phyloP scores from a whole-genome alignment of 2,888 invertebrate genomes.

The Zonitis immaculata region DNA sequence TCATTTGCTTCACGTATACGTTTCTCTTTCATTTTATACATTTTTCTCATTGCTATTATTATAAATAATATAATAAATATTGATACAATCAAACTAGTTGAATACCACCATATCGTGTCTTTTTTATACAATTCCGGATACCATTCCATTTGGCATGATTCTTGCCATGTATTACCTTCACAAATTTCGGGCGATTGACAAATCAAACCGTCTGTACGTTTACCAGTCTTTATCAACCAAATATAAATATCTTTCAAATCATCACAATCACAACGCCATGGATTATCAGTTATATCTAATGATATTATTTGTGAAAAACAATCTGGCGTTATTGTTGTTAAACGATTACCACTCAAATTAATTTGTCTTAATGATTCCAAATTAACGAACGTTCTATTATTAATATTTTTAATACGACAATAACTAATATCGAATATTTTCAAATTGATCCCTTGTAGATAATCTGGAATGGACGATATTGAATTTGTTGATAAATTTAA shows the following conservation, averaged over 20 bases:
- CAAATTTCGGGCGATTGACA: slow-evolving; percentile 62
- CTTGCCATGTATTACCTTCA: slow-evolving; percentile 64
- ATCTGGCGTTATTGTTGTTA: slow-evolving; percentile 58
- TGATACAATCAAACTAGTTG: slow-evolving; percentile 54
- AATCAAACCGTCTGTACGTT: slow-evolving; percentile 51
- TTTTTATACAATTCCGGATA: slow-evolving; percentile 34
- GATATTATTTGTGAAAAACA: slow-evolving; percentile 59
- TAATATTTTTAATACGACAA: slow-evolving; percentile 58
- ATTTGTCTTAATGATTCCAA: slow-evolving; percentile 58
- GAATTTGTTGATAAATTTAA: slow-evolving; percentile 65
- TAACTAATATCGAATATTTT: slow-evolving; percentile 57
- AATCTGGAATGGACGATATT: slow-evolving; percentile 58
- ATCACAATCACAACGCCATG: slow-evolving; percentile 71
- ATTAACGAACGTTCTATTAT: slow-evolving; percentile 59
- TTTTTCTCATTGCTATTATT: slow-evolving; percentile 53
- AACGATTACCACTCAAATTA: slow-evolving; percentile 65
- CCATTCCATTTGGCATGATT: slow-evolving; percentile 63
- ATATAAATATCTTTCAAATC: slow-evolving; percentile 60
- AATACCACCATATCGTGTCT: slow-evolving; percentile 55
- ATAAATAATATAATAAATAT: slow-evolving; percentile 54
- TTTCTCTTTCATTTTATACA: slow-evolving; percentile 54
- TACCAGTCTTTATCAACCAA: slow-evolving; percentile 56
- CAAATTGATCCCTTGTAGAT: slow-evolving; percentile 58
- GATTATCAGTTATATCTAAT: slow-evolving; percentile 65
- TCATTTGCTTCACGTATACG: slow-evolving; percentile 47